Percentiles rank a stretch among this genome's conserved stretches.
Conservation (phyloP, 35 echinoderm and acorn worm genomes). For the Eucidaris tribuloides region DNA sequence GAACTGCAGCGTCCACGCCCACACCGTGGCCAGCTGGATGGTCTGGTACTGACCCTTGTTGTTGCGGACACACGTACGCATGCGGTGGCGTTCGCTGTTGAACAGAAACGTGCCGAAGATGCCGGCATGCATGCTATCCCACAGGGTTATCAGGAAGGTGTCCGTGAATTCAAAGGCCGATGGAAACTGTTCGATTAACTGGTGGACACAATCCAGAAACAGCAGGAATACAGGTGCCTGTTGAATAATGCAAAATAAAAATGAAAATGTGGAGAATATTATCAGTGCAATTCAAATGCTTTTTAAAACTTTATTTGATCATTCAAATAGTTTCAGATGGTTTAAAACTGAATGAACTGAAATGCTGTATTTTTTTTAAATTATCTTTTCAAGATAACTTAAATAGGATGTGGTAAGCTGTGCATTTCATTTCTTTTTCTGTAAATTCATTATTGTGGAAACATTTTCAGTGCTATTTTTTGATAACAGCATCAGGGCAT, state of each 20-base stretch:
- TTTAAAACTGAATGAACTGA: too few species aligned
- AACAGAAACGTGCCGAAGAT: constrained; percentile 98
- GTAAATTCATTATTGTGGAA: too few species aligned
- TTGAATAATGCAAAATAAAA: constrained; percentile 1
- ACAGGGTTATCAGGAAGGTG: constrained; percentile 93
- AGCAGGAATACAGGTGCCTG: constrained; percentile 92
- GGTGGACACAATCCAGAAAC: constrained; percentile 93
- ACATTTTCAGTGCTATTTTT: too few species aligned
- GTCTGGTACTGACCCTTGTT: constrained; percentile 28
- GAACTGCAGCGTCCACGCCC: constrained; percentile 96
- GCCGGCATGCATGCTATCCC: constrained; percentile 85
- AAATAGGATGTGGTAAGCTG: too few species aligned
- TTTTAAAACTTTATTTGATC: too few species aligned
- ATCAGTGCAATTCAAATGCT: too few species aligned
- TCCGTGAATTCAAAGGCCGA: constrained; percentile 94
- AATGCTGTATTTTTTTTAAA: too few species aligned
- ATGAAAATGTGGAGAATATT: too few species aligned
- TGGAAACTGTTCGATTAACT: constrained; percentile 92
- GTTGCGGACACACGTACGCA: constrained; percentile 11
- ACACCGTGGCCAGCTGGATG: constrained; percentile 75
- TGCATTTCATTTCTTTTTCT: too few species aligned
- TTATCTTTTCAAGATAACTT: too few species aligned
- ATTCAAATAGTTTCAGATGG: too few species aligned
- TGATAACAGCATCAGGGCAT: too few species aligned
- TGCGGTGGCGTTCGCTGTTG: constrained; percentile 75